A percentile compares a stretch with the other conserved stretches of the same genome.
These are phyloP conservation scores for Drosophila miranda DNA, from an alignment of 1,140 invertebrate species.

Conservation along the genomic window DNA sequence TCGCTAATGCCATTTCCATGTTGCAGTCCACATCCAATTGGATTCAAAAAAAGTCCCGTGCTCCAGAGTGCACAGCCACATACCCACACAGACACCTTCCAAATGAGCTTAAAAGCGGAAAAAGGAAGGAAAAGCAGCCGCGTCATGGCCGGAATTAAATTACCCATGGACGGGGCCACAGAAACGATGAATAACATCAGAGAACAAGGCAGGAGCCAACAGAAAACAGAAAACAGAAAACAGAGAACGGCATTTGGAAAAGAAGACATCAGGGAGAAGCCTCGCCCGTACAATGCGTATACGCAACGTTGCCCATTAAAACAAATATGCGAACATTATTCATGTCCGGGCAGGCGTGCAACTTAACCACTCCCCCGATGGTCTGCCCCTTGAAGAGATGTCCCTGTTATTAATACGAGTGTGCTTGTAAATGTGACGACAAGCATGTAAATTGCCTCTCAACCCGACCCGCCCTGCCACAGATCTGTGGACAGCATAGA, in stretches of 20 bases:
- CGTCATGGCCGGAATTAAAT: constrained; percentile 50
- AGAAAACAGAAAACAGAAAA: constrained; percentile 9
- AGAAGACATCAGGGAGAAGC: constrained; percentile 29
- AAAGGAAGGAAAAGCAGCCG: neutral
- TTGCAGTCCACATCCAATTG: constrained; percentile 21
- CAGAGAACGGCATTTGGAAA: constrained; percentile 17
- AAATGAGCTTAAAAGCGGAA: neutral
- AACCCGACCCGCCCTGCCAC: neutral
- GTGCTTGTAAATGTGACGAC: constrained; percentile 56
- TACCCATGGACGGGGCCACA: constrained; percentile 32
- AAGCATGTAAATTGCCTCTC: constrained; percentile 37
- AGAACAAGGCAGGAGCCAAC: constrained; percentile 1
- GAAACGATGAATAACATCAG: constrained; percentile 21
- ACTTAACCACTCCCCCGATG: constrained; percentile 36
- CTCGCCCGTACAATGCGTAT: constrained; percentile 57
- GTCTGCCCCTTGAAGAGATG: neutral
- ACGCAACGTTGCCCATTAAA: constrained; percentile 68
- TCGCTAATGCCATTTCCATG: constrained; percentile 44
- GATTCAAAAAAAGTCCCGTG: constrained; percentile 11
- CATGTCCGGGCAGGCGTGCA: constrained; percentile 64
- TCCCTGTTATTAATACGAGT: constrained; percentile 30
- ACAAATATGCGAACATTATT: constrained; percentile 70
- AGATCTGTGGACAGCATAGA: constrained; percentile 25
- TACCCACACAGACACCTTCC: neutral
- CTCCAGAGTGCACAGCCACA: neutral